Conservation (phyloP, 2,113 vertebrate species). For the Spermophilus dauricus region DNA sequence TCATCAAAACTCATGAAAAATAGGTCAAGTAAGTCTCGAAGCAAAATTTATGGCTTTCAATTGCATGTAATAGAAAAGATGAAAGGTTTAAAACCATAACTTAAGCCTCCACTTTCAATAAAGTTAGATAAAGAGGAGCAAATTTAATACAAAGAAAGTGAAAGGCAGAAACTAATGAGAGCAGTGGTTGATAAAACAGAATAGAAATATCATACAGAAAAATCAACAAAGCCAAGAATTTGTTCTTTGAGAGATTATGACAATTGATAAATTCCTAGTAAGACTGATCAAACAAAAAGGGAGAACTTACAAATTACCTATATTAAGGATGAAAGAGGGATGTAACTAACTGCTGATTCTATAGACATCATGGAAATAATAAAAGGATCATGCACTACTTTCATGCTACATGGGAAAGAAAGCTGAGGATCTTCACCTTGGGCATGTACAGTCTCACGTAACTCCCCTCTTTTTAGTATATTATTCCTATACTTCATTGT, state of each 20-base stretch:
- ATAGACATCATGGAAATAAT: neutral
- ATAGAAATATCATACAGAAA: neutral
- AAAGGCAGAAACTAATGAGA: neutral
- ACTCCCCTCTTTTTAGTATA: neutral
- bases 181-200: neutral
- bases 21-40: neutral
- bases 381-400: neutral
- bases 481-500: neutral
- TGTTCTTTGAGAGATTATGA: slow-evolving; percentile 16
- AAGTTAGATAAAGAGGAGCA: neutral
- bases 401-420: neutral
- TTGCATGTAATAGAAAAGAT: neutral
- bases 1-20: neutral
- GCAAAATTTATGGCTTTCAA: neutral
- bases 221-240: neutral
- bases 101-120: neutral
- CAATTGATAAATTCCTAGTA: neutral
- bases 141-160: neutral
- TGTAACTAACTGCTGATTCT: neutral
- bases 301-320: neutral
- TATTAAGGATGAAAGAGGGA: neutral
- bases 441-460: neutral
- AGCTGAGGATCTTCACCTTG: neutral
- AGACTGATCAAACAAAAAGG: neutral
- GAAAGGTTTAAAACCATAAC: neutral